A percentile compares a stretch with the other conserved stretches of the same genome.
Evolutionary conservation across 2,797 vertebrate genomes (phyloP).

Genomic region (Tenualosa thibaudeaui): DNA sequence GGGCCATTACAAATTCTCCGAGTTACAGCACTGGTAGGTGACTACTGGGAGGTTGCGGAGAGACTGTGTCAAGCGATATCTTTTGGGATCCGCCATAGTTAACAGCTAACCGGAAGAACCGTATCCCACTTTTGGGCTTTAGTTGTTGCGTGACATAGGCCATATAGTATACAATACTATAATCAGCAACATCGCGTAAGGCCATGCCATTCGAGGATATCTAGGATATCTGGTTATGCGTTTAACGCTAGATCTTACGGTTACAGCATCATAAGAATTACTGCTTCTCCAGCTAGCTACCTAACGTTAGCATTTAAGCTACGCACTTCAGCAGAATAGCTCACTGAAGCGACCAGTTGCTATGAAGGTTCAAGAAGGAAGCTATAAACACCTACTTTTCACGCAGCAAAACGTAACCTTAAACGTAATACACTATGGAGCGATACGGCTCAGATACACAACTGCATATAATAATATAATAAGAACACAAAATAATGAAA

Average conservation of each 20-base stretch:
- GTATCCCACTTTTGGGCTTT: too few species aligned
- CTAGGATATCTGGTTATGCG: too few species aligned
- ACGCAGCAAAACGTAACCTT: not conserved
- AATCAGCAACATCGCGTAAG: not conserved
- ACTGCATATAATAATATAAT: not conserved
- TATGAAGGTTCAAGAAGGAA: not conserved
- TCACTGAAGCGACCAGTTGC: not conserved
- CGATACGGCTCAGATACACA: not conserved
- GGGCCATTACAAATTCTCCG: too few species aligned
- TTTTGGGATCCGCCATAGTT: too few species aligned
- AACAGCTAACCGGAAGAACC: too few species aligned
- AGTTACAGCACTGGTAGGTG: too few species aligned
- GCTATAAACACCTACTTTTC: not conserved
- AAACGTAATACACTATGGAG: not conserved
- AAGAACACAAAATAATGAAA: not conserved
- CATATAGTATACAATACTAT: too few species aligned
- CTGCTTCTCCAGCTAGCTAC: not conserved
- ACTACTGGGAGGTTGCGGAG: too few species aligned
- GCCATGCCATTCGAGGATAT: not conserved
- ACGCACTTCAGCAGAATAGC: not conserved
- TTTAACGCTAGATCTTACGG: too few species aligned
- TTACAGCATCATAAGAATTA: not conserved
- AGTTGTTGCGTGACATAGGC: too few species aligned
- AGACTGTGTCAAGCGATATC: too few species aligned
- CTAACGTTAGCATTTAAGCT: too few species aligned